Base-by-base conservation (phyloP, 2,888 invertebrate species). In the Cerceris rybyensis region DNA sequence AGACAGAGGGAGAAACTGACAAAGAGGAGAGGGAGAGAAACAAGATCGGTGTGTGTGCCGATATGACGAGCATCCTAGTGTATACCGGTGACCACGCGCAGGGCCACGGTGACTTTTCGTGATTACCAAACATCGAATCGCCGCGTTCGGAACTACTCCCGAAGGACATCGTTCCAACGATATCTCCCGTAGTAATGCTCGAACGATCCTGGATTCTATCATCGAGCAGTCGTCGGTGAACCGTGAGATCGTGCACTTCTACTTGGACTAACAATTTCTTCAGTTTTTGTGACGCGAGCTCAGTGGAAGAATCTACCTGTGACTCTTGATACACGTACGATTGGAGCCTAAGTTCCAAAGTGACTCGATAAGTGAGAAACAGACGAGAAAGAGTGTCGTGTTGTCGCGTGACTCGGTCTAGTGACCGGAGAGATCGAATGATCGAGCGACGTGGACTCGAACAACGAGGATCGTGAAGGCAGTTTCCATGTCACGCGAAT, bases 91-190 rank as follows among this genome's bases (percentile, higher is more conserved):
- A 73, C 14, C 57, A 57, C 8, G 43, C 13, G n/a, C 49, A 39
- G 13, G 14, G 14, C 63, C 60, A 70, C 74, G 75, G 75, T 78
- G 75, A 78, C 75, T 72, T 60, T 69, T 71, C 64, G 71, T 69
- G 76, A 68, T 75, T 68, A 68, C 52, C 52, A 64, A 71, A 65
- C 54, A 75, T 49, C 43, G 17, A 16, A 17, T 16, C 9, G 6
- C 14, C n/a, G 16, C 5, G 28, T 28, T 28, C 28, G 17, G 14
- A 7, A n/a, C 42, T 46, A 16, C 50, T 7, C 17, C n/a, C 39
- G 13, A 50, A 52, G 17, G 63, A 63, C 46, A 49, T 8, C 39
- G 16, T 46, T 13, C 13, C 14, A 7, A 8, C 7, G 6, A 6
- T 9, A 39, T n/a, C 17, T 5, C 9, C 7, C 14, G 42, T 14